Conservation (phyloP, 1,140 invertebrate species). For the Orius insidiosus region DNA sequence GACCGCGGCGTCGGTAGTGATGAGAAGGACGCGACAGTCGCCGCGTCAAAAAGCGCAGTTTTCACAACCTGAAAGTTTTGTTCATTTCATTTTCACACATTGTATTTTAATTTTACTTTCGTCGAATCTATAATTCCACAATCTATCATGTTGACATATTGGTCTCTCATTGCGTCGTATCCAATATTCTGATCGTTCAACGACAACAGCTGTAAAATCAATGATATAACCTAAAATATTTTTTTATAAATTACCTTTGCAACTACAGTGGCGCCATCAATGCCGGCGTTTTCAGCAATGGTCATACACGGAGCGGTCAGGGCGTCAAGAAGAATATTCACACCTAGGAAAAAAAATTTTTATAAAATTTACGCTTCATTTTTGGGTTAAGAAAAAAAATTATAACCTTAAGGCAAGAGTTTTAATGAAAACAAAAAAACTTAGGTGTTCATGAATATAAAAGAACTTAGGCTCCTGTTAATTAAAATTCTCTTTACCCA, state of each 20-base stretch:
- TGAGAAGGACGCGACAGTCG: slow-evolving; percentile 57
- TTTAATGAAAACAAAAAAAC: too few species aligned
- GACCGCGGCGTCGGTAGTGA: slow-evolving; percentile 56
- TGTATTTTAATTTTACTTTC: slow-evolving; percentile 29
- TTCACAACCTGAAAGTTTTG: slow-evolving; percentile 26
- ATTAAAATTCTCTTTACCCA: too few species aligned
- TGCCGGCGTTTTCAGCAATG: slow-evolving; percentile 48
- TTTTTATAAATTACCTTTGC: slow-evolving; percentile 17
- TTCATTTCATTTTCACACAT: neutral
- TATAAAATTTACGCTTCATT: too few species aligned
- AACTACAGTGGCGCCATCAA: slow-evolving; percentile 38
- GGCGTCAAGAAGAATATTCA: slow-evolving; percentile 48
- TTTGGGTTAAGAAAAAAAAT: too few species aligned
- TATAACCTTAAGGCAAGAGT: too few species aligned
- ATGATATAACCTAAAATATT: too few species aligned
- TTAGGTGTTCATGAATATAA: too few species aligned
- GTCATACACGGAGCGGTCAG: slow-evolving; percentile 43
- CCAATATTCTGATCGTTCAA: slow-evolving; percentile 23
- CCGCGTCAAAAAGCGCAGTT: slow-evolving; percentile 47
- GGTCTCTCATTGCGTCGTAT: slow-evolving; percentile 43
- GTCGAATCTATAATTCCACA: slow-evolving; percentile 55
- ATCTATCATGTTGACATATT: slow-evolving; percentile 46
- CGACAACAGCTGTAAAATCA: too few species aligned
- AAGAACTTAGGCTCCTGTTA: too few species aligned
- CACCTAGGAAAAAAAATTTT: slow-evolving; percentile 27